Conservation (phyloP, 2,888 invertebrate genomes). For the Spilarctia lutea region DNA sequence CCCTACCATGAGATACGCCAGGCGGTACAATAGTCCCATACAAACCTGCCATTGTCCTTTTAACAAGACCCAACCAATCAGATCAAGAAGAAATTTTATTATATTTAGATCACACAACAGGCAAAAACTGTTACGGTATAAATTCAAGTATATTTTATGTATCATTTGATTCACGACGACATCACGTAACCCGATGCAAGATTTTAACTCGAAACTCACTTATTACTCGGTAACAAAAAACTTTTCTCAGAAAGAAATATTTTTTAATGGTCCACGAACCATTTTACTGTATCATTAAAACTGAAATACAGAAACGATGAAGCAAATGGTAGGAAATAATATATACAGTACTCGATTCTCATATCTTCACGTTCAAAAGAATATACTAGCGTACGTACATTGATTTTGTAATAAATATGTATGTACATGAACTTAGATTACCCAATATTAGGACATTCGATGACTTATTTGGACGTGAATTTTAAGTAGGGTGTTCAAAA, state of each 20-base stretch:
- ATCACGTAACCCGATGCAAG: conserved; percentile 24
- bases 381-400: neutral
- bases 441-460: conserved; percentile 22
- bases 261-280: conserved; percentile 33
- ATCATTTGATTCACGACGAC: conserved; percentile 38
- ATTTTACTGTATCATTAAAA: conserved; percentile 41
- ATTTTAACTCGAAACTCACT: conserved; percentile 25
- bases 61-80: no score
- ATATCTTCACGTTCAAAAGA: conserved; percentile 21
- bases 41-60: no score
- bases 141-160: conserved; percentile 27
- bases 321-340: conserved; percentile 13
- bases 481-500: conserved; percentile 32
- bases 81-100: neutral
- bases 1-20: no score
- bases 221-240: conserved; percentile 32
- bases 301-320: conserved; percentile 30
- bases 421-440: conserved; percentile 33
- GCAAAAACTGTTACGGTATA: neutral
- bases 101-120: conserved; percentile 1
- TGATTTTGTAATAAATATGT: conserved; percentile 38
- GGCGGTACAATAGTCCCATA: no score
- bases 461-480: conserved; percentile 34
- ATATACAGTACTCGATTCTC: conserved; percentile 32
- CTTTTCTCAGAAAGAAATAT: conserved; percentile 37